Conservation (phyloP, 2,888 invertebrate genomes). For the Diloba caeruleocephala region DNA sequence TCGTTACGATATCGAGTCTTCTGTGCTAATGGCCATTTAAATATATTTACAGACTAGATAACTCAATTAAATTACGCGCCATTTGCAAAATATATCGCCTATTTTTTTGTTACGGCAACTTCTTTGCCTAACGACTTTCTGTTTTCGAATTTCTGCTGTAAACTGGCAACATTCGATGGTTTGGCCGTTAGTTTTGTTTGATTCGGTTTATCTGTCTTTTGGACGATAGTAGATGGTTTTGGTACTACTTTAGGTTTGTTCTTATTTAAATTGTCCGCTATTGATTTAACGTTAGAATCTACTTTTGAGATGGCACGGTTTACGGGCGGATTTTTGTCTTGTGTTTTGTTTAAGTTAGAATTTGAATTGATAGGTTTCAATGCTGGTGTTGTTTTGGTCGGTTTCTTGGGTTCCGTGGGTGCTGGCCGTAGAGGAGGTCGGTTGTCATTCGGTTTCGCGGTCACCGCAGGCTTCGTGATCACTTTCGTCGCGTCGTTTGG, state of each 20-base stretch:
- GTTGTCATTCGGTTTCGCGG: slow-evolving; percentile 79
- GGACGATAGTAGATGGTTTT: slow-evolving; percentile 73
- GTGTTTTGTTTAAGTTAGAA: slow-evolving; percentile 67
- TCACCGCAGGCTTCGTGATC: slow-evolving; percentile 78
- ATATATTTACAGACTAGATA: slow-evolving; percentile 60
- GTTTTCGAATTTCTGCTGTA: slow-evolving; percentile 94
- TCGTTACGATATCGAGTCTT: slow-evolving; percentile 47
- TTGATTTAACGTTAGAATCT: slow-evolving; percentile 79
- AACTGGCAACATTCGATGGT: slow-evolving; percentile 92
- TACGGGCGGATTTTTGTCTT: slow-evolving; percentile 73
- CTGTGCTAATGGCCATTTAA: slow-evolving; percentile 51
- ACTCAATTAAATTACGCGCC: slow-evolving; percentile 52
- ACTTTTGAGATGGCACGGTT: slow-evolving; percentile 77
- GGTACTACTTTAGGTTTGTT: slow-evolving; percentile 85
- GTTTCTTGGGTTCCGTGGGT: slow-evolving; percentile 79
- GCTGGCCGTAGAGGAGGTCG: slow-evolving; percentile 77
- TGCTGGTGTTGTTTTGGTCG: slow-evolving; percentile 67
- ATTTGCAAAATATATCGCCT: slow-evolving; percentile 21
- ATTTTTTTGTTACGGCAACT: slow-evolving; percentile 68
- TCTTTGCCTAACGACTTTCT: slow-evolving; percentile 84
- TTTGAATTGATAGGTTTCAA: slow-evolving; percentile 71
- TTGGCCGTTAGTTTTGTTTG: slow-evolving; percentile 87
- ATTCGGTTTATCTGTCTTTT: slow-evolving; percentile 76
- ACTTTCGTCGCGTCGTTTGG: slow-evolving; percentile 83
- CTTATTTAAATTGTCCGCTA: slow-evolving; percentile 85